Evolutionary conservation across 2,888 invertebrate genomes (phyloP).

Genomic region (Ornithoptera priamus): DNA sequence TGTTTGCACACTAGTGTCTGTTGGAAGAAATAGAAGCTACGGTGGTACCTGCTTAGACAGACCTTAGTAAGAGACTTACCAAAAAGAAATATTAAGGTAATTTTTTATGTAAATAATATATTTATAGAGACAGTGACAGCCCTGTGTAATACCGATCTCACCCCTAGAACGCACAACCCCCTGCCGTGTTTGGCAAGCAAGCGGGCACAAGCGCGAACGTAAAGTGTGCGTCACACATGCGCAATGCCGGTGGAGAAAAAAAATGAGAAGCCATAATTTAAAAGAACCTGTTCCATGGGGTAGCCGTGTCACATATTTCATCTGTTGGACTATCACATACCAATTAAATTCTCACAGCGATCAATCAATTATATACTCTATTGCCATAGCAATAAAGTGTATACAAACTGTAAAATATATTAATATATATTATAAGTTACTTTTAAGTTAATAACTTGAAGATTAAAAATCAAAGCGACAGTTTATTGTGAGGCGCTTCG

Average conservation of each 20-base stretch:
- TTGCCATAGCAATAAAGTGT: slow-evolving; percentile 2
- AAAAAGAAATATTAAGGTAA: no score
- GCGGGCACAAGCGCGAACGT: slow-evolving; percentile 43
- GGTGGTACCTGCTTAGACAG: no score
- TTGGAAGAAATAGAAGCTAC: no score
- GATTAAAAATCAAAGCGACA: slow-evolving; percentile 30
- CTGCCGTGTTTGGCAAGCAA: slow-evolving; percentile 64
- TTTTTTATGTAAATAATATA: no score
- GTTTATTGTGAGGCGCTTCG: slow-evolving; percentile 21
- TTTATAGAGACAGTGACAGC: slow-evolving; percentile 39
- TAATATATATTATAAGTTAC: slow-evolving; percentile 10
- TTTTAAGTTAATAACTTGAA: slow-evolving; percentile 29
- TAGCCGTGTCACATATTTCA: slow-evolving; percentile 53
- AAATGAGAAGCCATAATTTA: slow-evolving; percentile 72
- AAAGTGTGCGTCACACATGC: slow-evolving; percentile 30
- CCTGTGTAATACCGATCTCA: slow-evolving; percentile 58
- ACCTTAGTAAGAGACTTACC: no score
- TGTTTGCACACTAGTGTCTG: no score
- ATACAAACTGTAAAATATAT: slow-evolving; percentile 6
- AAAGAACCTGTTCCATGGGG: slow-evolving; percentile 69
- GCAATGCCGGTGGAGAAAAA: slow-evolving; percentile 35
- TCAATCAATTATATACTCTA: slow-evolving; percentile 12
- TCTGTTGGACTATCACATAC: slow-evolving; percentile 31
- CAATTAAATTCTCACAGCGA: background rate
- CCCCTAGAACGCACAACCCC: slow-evolving; percentile 62